A percentile compares a stretch with the other conserved stretches of the same genome.
Evolutionary conservation across 2,113 vertebrate species (phyloP).

Genomic region (Shinisaurus crocodilurus): DNA sequence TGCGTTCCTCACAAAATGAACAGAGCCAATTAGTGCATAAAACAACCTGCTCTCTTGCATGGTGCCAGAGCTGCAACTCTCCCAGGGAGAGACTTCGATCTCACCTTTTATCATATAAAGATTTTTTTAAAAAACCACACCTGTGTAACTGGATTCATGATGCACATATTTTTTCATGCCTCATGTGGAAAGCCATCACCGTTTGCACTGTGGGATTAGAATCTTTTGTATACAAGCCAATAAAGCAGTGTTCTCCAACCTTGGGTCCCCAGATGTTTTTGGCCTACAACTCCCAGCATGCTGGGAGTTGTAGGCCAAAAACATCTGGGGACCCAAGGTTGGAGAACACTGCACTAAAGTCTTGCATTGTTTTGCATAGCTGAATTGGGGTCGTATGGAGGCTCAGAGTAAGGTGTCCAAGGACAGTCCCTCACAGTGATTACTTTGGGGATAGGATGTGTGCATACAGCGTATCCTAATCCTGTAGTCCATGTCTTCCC

Average conservation of each 20-base stretch:
- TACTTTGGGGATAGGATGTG: background rate
- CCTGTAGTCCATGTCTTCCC: too few species aligned
- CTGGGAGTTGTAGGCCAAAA: too few species aligned
- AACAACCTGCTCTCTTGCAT: background rate
- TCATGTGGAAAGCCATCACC: background rate
- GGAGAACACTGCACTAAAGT: too few species aligned
- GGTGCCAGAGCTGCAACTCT: rapidly evolving
- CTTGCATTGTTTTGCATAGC: background rate
- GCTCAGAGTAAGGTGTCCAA: background rate
- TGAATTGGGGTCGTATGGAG: background rate
- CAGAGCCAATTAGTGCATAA: background rate
- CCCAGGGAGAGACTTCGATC: constrained; percentile 1
- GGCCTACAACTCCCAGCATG: too few species aligned
- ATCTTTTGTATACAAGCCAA: background rate
- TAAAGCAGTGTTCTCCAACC: too few species aligned
- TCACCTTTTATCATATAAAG: background rate
- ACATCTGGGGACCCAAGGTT: too few species aligned
- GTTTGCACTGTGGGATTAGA: background rate
- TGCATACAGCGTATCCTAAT: too few species aligned
- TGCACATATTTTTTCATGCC: constrained; percentile 10
- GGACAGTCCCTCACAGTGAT: background rate
- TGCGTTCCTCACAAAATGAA: background rate
- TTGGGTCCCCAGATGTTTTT: too few species aligned
- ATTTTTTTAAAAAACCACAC: constrained; percentile 14
- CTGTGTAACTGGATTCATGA: constrained; percentile 7